A percentile compares a stretch with the other conserved stretches of the same genome.
Evolutionary conservation across 2,113 vertebrate genomes (phyloP).

Genomic region (Nesogale talazaci): DNA sequence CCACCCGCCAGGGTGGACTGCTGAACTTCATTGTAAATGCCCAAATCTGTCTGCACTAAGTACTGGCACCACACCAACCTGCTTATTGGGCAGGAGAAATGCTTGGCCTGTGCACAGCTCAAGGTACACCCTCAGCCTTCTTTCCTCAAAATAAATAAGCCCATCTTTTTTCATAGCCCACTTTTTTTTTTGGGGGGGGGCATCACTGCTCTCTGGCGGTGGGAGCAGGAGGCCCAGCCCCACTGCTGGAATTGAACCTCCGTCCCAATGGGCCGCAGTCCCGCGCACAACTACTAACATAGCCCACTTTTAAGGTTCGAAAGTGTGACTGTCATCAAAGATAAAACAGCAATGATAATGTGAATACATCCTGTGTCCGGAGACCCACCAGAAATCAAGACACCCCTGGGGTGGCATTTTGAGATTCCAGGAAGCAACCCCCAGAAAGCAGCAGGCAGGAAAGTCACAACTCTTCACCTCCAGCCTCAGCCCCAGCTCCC

Average conservation of each 20-base stretch:
- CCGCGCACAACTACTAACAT: too few relatives aligned
- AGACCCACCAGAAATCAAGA: not conserved
- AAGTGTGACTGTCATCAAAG: constrained; percentile 34
- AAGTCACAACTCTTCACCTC: not conserved
- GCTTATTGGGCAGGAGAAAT: not conserved
- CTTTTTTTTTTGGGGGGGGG: too few relatives aligned
- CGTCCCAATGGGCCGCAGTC: too few relatives aligned
- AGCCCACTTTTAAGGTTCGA: not conserved
- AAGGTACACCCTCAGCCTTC: not conserved
- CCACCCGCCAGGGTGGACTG: constrained; percentile 68
- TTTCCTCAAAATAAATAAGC: constrained; percentile 19
- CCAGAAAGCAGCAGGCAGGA: not conserved
- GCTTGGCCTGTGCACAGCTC: not conserved
- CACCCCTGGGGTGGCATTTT: not conserved
- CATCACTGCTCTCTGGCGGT: too few relatives aligned
- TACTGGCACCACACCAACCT: not conserved
- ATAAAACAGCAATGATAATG: constrained; percentile 7
- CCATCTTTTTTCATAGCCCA: not conserved
- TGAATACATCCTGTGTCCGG: not conserved
- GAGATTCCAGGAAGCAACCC: not conserved
- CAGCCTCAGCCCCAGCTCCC: not conserved
- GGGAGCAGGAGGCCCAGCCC: too few relatives aligned
- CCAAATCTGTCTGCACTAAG: not conserved
- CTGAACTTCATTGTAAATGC: constrained; percentile 57
- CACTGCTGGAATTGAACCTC: too few relatives aligned